A percentile compares a stretch with the other conserved stretches of the same genome.
Evolutionary conservation across 2,797 vertebrate species (phyloP).

Genomic region (Malurus splendens): DNA sequence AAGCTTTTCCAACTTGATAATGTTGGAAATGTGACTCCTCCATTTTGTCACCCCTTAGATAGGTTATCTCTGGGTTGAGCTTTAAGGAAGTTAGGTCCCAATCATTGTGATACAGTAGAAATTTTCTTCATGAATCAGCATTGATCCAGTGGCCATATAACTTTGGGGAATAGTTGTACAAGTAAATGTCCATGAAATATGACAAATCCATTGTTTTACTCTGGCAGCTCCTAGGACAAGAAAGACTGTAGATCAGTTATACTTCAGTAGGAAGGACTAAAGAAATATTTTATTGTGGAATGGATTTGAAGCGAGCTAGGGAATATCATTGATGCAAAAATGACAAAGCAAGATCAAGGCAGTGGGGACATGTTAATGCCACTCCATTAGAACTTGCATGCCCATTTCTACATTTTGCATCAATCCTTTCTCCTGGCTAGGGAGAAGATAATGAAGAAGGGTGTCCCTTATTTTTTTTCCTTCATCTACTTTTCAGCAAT

Average conservation of each 20-base stretch:
- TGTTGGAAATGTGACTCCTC: not conserved
- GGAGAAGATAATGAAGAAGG: not conserved
- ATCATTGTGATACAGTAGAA: not conserved
- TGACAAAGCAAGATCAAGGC: not conserved
- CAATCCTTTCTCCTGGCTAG: not conserved
- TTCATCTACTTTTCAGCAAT: not conserved
- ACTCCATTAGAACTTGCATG: not conserved
- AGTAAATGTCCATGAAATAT: not conserved
- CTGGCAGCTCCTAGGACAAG: not conserved
- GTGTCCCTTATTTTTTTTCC: not conserved
- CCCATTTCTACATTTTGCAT: not conserved
- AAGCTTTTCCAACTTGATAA: not conserved
- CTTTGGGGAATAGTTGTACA: not conserved
- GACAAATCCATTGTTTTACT: not conserved
- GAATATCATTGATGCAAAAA: not conserved
- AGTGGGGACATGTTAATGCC: not conserved
- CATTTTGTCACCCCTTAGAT: not conserved
- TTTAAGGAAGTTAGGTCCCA: not conserved
- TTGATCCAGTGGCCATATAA: not conserved
- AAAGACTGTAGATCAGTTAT: not conserved
- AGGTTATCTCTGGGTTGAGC: not conserved
- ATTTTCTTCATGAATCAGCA: not conserved
- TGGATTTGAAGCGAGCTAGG: not conserved
- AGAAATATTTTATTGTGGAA: not conserved
- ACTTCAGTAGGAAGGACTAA: not conserved